These are phyloP conservation scores for Graptemys geographica DNA, from an alignment of 2,797 vertebrate genomes.

Conservation along the genomic window DNA sequence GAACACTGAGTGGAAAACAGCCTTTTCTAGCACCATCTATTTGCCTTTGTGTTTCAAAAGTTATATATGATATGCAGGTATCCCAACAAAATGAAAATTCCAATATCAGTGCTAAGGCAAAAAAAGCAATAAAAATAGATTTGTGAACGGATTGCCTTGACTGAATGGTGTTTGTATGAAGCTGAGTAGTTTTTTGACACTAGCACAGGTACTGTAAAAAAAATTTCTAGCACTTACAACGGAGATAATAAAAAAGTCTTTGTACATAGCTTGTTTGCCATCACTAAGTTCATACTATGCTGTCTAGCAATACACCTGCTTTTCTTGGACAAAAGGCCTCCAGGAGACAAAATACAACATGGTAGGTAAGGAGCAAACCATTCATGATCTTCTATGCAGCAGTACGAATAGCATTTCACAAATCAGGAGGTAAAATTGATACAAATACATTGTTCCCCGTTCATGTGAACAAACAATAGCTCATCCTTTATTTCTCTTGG, in stretches of 20 bases:
- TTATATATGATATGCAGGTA: background rate
- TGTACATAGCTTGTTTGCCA: background rate
- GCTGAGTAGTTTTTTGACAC: background rate
- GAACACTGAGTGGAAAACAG: background rate
- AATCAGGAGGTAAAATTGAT: background rate
- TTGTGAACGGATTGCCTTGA: background rate
- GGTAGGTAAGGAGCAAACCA: accelerated
- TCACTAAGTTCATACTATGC: background rate
- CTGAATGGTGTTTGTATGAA: background rate
- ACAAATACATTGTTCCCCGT: background rate
- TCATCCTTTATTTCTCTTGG: background rate
- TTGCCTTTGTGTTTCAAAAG: background rate
- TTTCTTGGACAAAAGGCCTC: background rate
- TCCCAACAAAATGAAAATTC: background rate
- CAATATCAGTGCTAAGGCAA: background rate
- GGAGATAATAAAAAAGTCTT: background rate
- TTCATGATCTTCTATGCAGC: background rate
- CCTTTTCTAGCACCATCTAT: background rate
- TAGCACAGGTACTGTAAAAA: background rate
- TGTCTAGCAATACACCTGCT: background rate
- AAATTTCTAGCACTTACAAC: background rate
- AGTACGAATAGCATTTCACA: background rate
- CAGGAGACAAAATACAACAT: background rate
- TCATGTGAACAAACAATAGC: accelerated
- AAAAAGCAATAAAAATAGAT: background rate